These are phyloP conservation scores for Pogonomyrmex barbatus DNA, from an alignment of 1,140 invertebrate species.

Conservation along the genomic window DNA sequence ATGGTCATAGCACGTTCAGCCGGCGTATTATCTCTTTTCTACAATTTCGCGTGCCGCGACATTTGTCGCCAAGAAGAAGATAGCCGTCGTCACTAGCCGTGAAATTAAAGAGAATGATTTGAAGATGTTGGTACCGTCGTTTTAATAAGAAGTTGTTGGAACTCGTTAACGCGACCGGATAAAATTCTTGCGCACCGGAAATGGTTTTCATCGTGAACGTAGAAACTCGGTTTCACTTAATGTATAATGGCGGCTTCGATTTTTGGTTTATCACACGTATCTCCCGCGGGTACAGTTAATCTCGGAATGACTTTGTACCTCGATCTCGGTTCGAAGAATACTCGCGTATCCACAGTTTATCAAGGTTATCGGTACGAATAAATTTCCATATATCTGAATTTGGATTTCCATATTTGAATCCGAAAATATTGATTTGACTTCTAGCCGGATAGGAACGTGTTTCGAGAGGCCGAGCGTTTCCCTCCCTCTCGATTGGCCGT, in stretches of 20 bases:
- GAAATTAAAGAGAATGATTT: slow-evolving; percentile 59
- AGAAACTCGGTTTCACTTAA: slow-evolving; percentile 9
- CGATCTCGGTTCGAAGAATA: slow-evolving; percentile 73
- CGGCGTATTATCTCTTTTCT: slow-evolving; percentile 51
- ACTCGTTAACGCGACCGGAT: slow-evolving; percentile 49
- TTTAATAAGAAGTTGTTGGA: slow-evolving; percentile 51
- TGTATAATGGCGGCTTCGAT: slow-evolving; percentile 22
- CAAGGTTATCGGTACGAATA: slow-evolving; percentile 79
- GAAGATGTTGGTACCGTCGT: slow-evolving; percentile 6
- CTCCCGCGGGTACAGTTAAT: slow-evolving; percentile 68
- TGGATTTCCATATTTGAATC: slow-evolving; percentile 80
- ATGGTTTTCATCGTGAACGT: slow-evolving; percentile 15
- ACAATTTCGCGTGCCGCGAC: slow-evolving; percentile 12
- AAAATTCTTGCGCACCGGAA: slow-evolving; percentile 46
- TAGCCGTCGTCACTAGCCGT: slow-evolving; percentile 7
- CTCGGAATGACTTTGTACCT: slow-evolving; percentile 72
- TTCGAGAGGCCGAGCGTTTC: slow-evolving; percentile 37
- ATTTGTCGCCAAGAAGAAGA: slow-evolving; percentile 41
- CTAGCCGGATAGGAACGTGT: slow-evolving; percentile 55
- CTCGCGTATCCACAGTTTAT: slow-evolving; percentile 78
- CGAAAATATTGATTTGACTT: slow-evolving; percentile 78
- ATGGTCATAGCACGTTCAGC: slow-evolving; percentile 44
- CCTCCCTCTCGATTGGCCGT: slow-evolving; percentile 47
- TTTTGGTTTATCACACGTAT: slow-evolving; percentile 57
- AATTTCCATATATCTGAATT: slow-evolving; percentile 80